Base-by-base conservation (phyloP, 1,140 invertebrate species). In the Microplitis demolitor region DNA sequence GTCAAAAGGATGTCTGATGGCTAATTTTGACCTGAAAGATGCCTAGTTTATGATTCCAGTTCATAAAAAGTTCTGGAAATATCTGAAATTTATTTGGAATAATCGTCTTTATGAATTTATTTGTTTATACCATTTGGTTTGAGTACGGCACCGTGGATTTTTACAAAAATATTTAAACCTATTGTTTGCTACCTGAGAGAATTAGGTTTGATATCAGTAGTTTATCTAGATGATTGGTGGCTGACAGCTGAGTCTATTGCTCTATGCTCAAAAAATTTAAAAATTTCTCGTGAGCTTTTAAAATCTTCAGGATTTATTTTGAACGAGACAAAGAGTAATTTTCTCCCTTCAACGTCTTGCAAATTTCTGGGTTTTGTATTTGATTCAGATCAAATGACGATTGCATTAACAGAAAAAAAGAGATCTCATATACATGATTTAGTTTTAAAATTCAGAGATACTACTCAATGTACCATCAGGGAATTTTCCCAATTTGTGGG, bases 21-120 rank as follows among this genome's bases (percentile, higher is more conserved):
- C 54, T 78, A 78, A 9, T 75, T 70, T 31, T 80, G 77, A 77
- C 62, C 13, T 34, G 74, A 4, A 78, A 80, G 83, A 87, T 66
- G 75, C 78, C 3, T 79, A 78, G 62, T 74, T 75, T 60, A 14
- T 72, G 8, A 58, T 79, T 45, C 68, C 77, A 39, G 72, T 78
- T 66, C 50, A 61, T 45, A 51, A 39, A 39, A 11, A 50, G 1
- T 31, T 53, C 54, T 62, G 64, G 58, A 77, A 78, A 75, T 79
- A 68, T 74, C 66, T 76, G 13, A 76, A 70, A 69, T 79, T 79
- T 71, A 3, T 9, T 14, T 76, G 63, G 39, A 53, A 72, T 4
- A 53, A 64, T 56, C 34, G 24, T 5, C 61, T 77, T 4, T 77
- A 61, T 60, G 58, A 78, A 68, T 78, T 74, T 39, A 72, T 60